phyloP scores from a whole-genome alignment of 2,797 vertebrate species.

The Cephalopachus bancanus region DNA sequence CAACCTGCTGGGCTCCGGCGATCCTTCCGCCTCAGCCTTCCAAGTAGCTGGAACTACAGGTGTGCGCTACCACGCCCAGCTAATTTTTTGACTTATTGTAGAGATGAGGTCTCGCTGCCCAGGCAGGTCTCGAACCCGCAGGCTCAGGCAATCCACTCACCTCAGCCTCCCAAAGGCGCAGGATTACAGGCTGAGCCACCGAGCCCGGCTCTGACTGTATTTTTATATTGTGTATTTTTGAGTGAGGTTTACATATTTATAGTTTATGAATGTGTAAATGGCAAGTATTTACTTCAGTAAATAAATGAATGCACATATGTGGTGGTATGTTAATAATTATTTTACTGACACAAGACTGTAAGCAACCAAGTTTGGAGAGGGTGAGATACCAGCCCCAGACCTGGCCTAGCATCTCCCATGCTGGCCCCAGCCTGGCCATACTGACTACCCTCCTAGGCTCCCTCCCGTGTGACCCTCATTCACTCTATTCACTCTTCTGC shows the following conservation, averaged over 20 bases:
- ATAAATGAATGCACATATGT: background rate
- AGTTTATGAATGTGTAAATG: background rate
- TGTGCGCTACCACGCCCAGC: too few species aligned
- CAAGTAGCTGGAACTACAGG: too few species aligned
- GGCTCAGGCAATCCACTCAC: too few species aligned
- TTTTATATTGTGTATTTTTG: conserved; percentile 45
- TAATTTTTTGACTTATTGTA: too few species aligned
- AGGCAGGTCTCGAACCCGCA: too few species aligned
- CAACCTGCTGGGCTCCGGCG: too few species aligned
- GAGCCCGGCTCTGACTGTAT: background rate
- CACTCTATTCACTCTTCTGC: too few species aligned
- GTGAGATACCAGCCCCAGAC: background rate
- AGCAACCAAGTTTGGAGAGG: background rate
- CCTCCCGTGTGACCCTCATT: background rate
- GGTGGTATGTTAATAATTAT: background rate
- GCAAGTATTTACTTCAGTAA: background rate
- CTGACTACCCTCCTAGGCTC: background rate
- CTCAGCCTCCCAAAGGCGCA: too few species aligned
- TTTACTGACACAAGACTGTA: background rate
- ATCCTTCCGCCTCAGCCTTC: too few species aligned
- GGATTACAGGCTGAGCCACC: too few species aligned
- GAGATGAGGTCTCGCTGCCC: too few species aligned
- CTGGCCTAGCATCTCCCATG: background rate
- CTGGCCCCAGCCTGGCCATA: background rate
- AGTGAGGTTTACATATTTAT: background rate